Percentiles rank a stretch among this genome's conserved stretches.
These are phyloP conservation scores for Mythimna albipuncta DNA, from an alignment of 2,888 invertebrate genomes.

Conservation along the genomic window DNA sequence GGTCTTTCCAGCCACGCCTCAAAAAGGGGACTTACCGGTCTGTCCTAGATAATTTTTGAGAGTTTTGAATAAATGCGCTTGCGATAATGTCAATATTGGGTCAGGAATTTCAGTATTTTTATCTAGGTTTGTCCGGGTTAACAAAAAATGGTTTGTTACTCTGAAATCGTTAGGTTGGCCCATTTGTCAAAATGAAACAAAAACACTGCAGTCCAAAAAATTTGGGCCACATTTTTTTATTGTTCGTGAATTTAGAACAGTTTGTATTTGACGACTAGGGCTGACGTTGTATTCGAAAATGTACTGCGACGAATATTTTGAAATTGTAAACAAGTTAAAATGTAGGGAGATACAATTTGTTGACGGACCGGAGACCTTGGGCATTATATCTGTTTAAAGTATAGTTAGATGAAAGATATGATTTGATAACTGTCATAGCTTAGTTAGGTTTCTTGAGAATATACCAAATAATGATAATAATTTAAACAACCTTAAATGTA, in stretches of 20 bases:
- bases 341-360: not conserved
- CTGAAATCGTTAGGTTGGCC: not conserved
- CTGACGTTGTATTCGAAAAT: slow-evolving; percentile 20
- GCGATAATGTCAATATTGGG: too few relatives aligned
- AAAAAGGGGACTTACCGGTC: too few relatives aligned
- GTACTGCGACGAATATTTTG: slow-evolving; percentile 28
- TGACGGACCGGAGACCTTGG: not conserved
- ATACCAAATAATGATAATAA: too few relatives aligned
- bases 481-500: too few relatives aligned
- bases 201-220: slow-evolving; percentile 25
- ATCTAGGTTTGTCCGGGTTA: not conserved
- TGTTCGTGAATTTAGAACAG: not conserved
- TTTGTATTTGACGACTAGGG: slow-evolving; percentile 12
- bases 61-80: too few relatives aligned
- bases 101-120: not conserved
- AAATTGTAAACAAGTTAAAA: not conserved
- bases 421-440: too few relatives aligned
- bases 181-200: slow-evolving; percentile 13
- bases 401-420: not conserved
- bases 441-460: too few relatives aligned
- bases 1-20: too few relatives aligned
- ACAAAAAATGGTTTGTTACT: not conserved
- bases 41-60: too few relatives aligned
- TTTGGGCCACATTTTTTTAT: slow-evolving; percentile 13
- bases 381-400: not conserved